These are phyloP conservation scores for Trissonchulus sp. DNA, from an alignment of 2,888 invertebrate species.

Conservation along the genomic window DNA sequence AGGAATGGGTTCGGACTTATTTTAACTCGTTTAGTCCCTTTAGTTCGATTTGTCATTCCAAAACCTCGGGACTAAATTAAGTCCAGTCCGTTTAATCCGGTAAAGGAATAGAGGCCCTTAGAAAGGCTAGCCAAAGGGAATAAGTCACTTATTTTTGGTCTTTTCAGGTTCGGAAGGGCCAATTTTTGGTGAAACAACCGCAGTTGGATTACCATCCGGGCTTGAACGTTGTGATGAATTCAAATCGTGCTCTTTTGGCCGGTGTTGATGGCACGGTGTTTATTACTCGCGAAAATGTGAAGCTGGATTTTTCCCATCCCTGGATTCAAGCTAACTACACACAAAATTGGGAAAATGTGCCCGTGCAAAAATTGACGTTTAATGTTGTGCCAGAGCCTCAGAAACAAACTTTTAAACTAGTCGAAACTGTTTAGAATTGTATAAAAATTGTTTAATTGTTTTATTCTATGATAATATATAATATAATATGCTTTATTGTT, in stretches of 20 bases:
- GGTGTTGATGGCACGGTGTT: conserved; percentile 45
- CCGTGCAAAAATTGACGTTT: conserved; percentile 11
- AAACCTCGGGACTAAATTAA: too few species aligned
- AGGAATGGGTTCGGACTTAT: too few species aligned
- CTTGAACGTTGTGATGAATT: conserved; percentile 41
- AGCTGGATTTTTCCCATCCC: conserved; percentile 37
- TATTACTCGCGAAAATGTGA: conserved; percentile 44
- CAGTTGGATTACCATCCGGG: conserved; percentile 50
- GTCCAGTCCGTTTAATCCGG: too few species aligned
- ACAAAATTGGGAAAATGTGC: conserved; percentile 13
- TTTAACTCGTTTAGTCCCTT: too few species aligned
- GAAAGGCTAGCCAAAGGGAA: too few species aligned
- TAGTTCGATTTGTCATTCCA: too few species aligned
- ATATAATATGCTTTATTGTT: too few species aligned
- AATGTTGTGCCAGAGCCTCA: conserved; percentile 18
- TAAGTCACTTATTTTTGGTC: too few species aligned
- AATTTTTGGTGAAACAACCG: conserved; percentile 45
- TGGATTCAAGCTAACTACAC: conserved; percentile 18
- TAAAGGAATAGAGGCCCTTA: too few species aligned
- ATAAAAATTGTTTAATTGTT: too few species aligned
- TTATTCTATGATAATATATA: too few species aligned
- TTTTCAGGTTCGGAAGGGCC: conserved; percentile 43
- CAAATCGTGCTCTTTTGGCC: neutral
- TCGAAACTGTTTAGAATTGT: neutral
- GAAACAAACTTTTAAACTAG: neutral